phyloP scores from a whole-genome alignment of 2,113 vertebrate species.

The Laticauda laticaudata region DNA sequence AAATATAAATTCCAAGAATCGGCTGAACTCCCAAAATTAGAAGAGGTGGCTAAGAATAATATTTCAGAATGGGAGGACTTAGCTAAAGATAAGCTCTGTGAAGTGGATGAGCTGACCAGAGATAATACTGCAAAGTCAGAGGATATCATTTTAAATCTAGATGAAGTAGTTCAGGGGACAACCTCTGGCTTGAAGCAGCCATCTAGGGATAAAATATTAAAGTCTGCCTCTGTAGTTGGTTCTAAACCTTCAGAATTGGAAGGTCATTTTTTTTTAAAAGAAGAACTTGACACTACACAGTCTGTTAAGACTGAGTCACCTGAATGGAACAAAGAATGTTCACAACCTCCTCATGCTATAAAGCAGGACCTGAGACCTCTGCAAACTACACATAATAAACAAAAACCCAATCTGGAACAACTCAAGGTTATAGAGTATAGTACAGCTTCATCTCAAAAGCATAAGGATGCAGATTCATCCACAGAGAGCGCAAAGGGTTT shows the following conservation, averaged over 20 bases:
- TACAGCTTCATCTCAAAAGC: constrained; percentile 28
- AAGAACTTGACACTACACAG: not conserved
- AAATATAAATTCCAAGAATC: constrained; percentile 21
- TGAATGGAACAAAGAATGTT: not conserved
- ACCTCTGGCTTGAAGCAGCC: not conserved
- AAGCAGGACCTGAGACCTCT: accelerated
- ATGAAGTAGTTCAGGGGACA: constrained; percentile 22
- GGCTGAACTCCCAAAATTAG: not conserved
- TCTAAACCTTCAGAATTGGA: constrained; percentile 16
- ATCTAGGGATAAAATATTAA: not conserved
- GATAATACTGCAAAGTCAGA: not conserved
- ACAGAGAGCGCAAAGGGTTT: constrained; percentile 32
- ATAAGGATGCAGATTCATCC: constrained; percentile 8
- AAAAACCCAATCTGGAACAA: constrained; percentile 10
- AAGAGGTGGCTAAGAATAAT: not conserved
- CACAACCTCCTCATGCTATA: not conserved
- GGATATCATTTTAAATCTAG: not conserved
- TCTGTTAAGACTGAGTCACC: constrained; percentile 6
- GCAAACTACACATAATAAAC: constrained; percentile 27
- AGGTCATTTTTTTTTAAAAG: not conserved
- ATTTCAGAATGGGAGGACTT: constrained; percentile 20
- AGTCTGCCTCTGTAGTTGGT: not conserved
- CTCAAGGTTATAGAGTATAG: not conserved
- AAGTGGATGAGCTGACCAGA: constrained; percentile 28
- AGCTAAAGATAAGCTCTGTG: not conserved